Evolutionary conservation across 1,140 invertebrate genomes (phyloP), one percentile per base, ranked within the genome.

Genomic region (Scaptomyza pallida): DNA sequence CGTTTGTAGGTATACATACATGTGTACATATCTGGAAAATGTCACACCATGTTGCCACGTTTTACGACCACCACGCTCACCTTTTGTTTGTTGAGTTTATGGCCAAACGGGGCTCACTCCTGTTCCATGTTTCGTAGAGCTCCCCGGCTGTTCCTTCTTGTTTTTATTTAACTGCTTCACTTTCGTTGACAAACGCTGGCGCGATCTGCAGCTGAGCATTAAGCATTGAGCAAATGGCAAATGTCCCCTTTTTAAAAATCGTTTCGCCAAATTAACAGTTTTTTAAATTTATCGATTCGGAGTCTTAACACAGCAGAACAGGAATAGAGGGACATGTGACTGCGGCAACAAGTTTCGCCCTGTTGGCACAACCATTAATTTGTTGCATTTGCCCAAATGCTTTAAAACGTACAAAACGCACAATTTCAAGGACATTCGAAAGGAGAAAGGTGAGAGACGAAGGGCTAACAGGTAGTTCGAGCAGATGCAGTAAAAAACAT

Each of bases 41-140:
- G 83, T 88, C 82, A 82, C 82, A 88, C 82, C 82, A 88, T 88
- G 82, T 88, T 88, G 83, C 76, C 82, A 78, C 83, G 83, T 88
- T 88, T 88, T 88, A 89, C 68, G 78, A 75, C 72, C 45, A 61
- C 68, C 68, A n/a, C n/a, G 68, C 68, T 72, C 75, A 89, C 83
- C 82, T 88, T 86, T 88, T 88, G 83, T 89, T 83, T 55, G 62
- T 30, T 45, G 45, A 76, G 51, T 88, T 88, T 88, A 88, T 88
- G 78, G 68, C 75, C 62, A 64, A 48, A 16, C 59, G 26, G 47
- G 23, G 26, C 73, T 68, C 68, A 55, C 73, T 63, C 51, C 54
- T 56, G 19, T 44, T 47, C 41, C 17, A 2, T n/a, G 35, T 15
- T 17, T 33, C 26, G 16, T n/a, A 8, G 33, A 37, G 51, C 48